phyloP scores from a whole-genome alignment of 1,140 invertebrate genomes.

The Atta cephalotes region DNA sequence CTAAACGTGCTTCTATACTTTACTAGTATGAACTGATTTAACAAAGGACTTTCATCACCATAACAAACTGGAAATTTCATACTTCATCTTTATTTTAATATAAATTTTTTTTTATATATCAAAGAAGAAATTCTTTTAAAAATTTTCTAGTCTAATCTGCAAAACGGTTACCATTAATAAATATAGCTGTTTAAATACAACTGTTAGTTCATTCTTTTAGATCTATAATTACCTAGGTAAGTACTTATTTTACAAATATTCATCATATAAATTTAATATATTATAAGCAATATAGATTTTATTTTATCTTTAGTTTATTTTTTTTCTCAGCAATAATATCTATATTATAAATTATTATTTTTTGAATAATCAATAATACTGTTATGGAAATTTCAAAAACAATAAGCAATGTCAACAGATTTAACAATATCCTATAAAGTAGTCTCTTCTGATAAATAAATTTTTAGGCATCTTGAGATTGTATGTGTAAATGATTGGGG shows the following conservation, averaged over 20 bases:
- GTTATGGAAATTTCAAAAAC: neutral
- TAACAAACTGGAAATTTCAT: constrained; percentile 48
- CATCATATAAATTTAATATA: neutral
- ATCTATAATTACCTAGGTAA: neutral
- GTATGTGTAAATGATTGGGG: constrained; percentile 57
- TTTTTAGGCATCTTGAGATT: constrained; percentile 59
- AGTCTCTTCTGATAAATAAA: constrained; percentile 69
- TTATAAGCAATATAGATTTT: neutral
- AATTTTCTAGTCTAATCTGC: neutral
- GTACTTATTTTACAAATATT: neutral
- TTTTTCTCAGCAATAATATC: neutral
- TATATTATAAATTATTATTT: neutral
- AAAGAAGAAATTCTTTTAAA: neutral
- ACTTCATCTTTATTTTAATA: no score
- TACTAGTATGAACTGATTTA: no score
- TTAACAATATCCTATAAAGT: neutral
- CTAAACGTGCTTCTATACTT: constrained; percentile 37
- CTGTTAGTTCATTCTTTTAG: neutral
- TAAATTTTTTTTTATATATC: neutral
- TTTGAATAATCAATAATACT: neutral
- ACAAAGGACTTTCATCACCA: constrained; percentile 50
- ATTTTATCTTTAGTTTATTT: constrained; percentile 7
- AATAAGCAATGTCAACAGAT: neutral
- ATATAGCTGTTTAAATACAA: neutral
- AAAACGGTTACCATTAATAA: neutral